A percentile compares a stretch with the other conserved stretches of the same genome.
phyloP scores from a whole-genome alignment of 2,113 vertebrate species.

The Cyanoliseus patagonus region DNA sequence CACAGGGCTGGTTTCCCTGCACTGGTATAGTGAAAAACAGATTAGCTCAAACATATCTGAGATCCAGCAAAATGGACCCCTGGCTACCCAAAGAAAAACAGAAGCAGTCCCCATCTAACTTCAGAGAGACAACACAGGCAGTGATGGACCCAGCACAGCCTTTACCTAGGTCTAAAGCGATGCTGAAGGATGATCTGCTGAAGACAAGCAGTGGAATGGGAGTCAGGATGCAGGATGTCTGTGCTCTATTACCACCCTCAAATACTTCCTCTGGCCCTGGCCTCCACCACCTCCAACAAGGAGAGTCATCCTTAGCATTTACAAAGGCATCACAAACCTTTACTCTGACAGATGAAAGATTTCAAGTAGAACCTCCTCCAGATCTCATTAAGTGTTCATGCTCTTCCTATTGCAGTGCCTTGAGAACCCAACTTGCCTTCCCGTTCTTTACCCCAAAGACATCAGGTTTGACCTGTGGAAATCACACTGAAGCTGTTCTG shows the following conservation, averaged over 20 bases:
- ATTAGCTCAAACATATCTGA: neutral
- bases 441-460: fast-evolving
- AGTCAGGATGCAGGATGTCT: no score
- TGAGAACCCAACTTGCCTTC: neutral
- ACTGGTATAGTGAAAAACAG: neutral
- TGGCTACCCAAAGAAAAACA: neutral
- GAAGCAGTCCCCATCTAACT: neutral
- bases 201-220: neutral
- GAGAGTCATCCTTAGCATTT: neutral
- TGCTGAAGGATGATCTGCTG: fast-evolving
- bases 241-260: neutral
- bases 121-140: fast-evolving
- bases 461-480: neutral
- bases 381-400: neutral
- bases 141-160: fast-evolving
- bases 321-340: neutral
- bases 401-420: neutral
- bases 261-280: neutral
- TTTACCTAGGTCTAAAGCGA: neutral
- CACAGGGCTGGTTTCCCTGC: neutral
- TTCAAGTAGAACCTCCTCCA: neutral
- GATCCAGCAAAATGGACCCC: neutral
- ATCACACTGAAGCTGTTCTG: neutral
- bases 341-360: neutral
- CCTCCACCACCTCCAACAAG: fast-evolving